Evolutionary conservation across 2,113 vertebrate genomes (phyloP).

Genomic region (Paradoxurus hermaphroditus): DNA sequence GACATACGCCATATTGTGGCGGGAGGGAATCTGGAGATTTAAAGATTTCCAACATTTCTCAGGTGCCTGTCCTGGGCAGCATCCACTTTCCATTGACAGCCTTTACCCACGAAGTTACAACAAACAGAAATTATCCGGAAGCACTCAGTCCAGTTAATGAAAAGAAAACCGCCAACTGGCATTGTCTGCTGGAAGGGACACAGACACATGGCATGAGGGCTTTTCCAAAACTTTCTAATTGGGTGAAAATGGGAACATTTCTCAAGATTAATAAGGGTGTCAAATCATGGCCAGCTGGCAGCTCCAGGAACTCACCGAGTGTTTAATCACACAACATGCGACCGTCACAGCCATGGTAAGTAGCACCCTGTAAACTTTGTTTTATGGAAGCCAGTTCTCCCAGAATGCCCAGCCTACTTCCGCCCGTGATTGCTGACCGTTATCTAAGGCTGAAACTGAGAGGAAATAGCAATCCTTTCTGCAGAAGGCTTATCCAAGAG

Average conservation of each 20-base stretch:
- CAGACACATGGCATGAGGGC: conserved; percentile 38
- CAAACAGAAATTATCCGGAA: not conserved
- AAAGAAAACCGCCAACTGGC: conserved; percentile 43
- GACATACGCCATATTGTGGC: not conserved
- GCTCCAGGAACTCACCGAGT: not conserved
- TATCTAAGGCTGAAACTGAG: not conserved
- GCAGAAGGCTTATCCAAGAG: not conserved
- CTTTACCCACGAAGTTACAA: not conserved
- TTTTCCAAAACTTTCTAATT: conserved; percentile 70
- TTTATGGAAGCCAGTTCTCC: not conserved
- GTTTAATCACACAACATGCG: conserved; percentile 47
- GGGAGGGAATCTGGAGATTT: not conserved
- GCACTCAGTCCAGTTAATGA: not conserved
- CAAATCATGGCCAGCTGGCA: conserved; percentile 62
- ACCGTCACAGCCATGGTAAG: not conserved
- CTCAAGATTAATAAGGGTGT: conserved; percentile 74
- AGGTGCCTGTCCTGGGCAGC: not conserved
- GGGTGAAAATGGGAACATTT: conserved; percentile 40
- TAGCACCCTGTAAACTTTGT: not conserved
- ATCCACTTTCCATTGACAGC: not conserved
- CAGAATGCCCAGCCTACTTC: not conserved
- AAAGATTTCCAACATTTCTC: not conserved
- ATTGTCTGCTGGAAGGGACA: not conserved
- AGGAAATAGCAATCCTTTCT: not conserved
- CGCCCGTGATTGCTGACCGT: not conserved